phyloP scores from a whole-genome alignment of 2,113 vertebrate genomes.

The Bucco capensis region DNA sequence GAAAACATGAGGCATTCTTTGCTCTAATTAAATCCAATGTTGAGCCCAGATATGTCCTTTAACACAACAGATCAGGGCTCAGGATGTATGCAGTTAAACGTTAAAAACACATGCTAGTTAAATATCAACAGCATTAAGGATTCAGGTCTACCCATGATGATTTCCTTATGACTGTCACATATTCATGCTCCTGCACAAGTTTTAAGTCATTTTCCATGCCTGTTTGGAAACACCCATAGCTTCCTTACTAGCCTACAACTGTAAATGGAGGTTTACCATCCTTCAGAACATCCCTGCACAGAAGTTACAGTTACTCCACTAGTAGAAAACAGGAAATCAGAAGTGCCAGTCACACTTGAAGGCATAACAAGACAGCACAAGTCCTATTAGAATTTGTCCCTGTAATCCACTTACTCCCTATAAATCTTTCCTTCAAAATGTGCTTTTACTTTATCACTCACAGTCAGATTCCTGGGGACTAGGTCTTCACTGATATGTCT shows the following conservation, averaged over 20 bases:
- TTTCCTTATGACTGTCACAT: neutral
- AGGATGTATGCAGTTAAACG: neutral
- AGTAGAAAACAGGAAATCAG: neutral
- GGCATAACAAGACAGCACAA: neutral
- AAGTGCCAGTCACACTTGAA: neutral
- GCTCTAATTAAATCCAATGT: neutral
- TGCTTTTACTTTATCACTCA: neutral
- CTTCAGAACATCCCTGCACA: neutral
- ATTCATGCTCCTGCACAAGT: neutral
- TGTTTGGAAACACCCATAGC: neutral
- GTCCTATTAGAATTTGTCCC: neutral
- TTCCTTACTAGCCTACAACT: neutral
- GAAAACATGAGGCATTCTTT: neutral
- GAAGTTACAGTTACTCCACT: neutral
- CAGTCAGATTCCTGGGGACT: neutral
- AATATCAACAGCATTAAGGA: neutral
- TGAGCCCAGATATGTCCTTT: neutral
- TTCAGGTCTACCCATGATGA: neutral
- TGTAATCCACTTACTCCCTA: neutral
- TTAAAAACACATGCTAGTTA: neutral
- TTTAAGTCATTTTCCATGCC: neutral
- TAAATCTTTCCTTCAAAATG: neutral
- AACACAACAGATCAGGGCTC: neutral
- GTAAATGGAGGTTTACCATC: neutral
- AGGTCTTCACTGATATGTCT: neutral